phyloP scores from a whole-genome alignment of 92 coral and sea anemone species.

The Hydrozoanthus gracilis region DNA sequence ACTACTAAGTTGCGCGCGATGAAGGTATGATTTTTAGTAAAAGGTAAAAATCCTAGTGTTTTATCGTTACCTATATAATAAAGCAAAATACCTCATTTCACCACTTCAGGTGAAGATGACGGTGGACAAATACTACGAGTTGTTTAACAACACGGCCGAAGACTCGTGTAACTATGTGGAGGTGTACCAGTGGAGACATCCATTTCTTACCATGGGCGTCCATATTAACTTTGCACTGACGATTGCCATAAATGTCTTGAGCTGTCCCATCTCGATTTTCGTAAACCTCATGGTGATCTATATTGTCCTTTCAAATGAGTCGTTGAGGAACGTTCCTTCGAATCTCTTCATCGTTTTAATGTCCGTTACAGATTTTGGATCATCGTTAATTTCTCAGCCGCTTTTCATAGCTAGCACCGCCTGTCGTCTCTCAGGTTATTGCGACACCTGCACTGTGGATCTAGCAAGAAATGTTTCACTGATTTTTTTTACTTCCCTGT shows the following conservation, averaged over 20 bases:
- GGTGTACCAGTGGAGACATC: constrained; percentile 9
- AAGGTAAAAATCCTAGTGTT: no score
- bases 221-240: constrained; percentile 2
- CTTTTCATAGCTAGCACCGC: constrained; percentile 19
- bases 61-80: no score
- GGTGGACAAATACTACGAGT: not conserved
- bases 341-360: constrained; percentile 14
- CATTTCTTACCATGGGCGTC: constrained; percentile 4
- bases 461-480: constrained; percentile 11
- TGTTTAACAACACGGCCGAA: not conserved
- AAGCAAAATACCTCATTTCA: not conserved
- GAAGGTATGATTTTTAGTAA: no score
- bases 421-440: constrained; percentile 7
- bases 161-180: not conserved
- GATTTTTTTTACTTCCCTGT: not conserved
- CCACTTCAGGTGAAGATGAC: constrained; percentile 1
- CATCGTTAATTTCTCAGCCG: not conserved
- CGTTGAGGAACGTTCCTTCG: constrained; percentile 3
- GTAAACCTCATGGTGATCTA: constrained; percentile 1
- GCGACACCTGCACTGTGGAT: constrained; percentile 11
- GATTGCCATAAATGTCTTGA: not conserved
- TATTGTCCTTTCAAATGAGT: not conserved
- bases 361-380: constrained; percentile 23
- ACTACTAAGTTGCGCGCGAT: no score
- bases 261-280: not conserved